Evolutionary conservation across 2,797 vertebrate species (phyloP).

Genomic region (Discoglossus pictus): DNA sequence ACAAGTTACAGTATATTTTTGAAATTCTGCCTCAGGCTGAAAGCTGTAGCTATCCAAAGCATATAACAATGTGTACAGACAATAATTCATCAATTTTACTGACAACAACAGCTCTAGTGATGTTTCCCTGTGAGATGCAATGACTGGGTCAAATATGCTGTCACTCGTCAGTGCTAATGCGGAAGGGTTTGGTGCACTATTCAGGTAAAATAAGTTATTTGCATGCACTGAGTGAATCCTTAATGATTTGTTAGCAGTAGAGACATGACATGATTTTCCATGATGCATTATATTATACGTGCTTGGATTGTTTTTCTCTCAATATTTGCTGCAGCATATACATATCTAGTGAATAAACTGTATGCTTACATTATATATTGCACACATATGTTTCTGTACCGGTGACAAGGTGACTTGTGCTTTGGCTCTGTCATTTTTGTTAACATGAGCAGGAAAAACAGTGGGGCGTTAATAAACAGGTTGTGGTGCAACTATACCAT

Average conservation of each 20-base stretch:
- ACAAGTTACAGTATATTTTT: conserved; percentile 28
- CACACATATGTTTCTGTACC: conserved; percentile 7
- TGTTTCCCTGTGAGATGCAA: conserved; percentile 40
- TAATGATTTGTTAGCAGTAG: conserved; percentile 40
- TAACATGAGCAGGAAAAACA: conserved; percentile 1
- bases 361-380: not conserved
- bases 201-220: conserved; percentile 29
- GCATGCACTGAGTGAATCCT: conserved; percentile 31
- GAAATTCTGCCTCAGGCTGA: conserved; percentile 41
- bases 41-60: conserved; percentile 39
- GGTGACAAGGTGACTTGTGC: conserved; percentile 21
- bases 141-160: conserved; percentile 41
- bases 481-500: conserved; percentile 7
- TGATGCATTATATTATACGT: conserved; percentile 28
- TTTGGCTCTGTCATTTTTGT: conserved; percentile 1
- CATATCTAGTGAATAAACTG: conserved; percentile 7
- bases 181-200: conserved; percentile 7
- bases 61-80: conserved; percentile 36
- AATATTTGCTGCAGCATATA: conserved; percentile 14
- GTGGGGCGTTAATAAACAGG: conserved; percentile 11
- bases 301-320: conserved; percentile 1
- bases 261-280: conserved; percentile 20
- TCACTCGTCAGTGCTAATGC: conserved; percentile 38
- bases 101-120: conserved; percentile 44
- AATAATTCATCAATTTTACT: conserved; percentile 41